Conservation (phyloP, 2,113 vertebrate species). For the Piprites chloris region DNA sequence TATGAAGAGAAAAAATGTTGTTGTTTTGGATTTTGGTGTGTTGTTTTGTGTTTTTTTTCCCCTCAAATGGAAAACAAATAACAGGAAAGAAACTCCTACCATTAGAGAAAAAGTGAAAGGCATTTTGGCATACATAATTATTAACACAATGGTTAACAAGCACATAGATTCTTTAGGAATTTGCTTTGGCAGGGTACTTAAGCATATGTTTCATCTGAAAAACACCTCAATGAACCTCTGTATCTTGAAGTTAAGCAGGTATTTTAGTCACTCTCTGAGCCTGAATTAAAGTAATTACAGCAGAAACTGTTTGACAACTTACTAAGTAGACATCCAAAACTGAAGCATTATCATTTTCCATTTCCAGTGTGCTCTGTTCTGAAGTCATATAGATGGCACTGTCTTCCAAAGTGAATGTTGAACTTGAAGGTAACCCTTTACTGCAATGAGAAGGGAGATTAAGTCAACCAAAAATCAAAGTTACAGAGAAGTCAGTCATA, state of each 20-base stretch:
- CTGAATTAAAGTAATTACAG: background rate
- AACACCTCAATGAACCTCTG: background rate
- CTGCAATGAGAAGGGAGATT: constrained; percentile 68
- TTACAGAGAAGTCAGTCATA: background rate
- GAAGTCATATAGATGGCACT: constrained; percentile 93
- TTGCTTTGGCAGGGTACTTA: background rate
- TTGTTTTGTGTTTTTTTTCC: background rate
- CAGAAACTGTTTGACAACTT: constrained; percentile 54
- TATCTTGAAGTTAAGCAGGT: background rate
- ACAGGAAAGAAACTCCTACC: background rate
- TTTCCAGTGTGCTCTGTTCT: constrained; percentile 87
- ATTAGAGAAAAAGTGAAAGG: background rate
- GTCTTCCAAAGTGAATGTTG: constrained; percentile 91
- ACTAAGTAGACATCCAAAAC: constrained; percentile 94
- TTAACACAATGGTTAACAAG: background rate
- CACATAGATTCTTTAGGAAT: background rate
- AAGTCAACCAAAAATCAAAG: background rate
- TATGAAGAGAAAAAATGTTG: background rate
- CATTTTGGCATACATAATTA: background rate
- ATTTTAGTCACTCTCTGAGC: background rate
- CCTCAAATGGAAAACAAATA: background rate
- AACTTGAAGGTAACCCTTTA: constrained; percentile 84
- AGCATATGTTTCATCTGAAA: background rate
- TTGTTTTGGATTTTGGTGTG: background rate
- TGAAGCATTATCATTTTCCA: constrained; percentile 87